Base-by-base conservation (phyloP, 2,797 vertebrate species). In the Syngnathus acus region DNA sequence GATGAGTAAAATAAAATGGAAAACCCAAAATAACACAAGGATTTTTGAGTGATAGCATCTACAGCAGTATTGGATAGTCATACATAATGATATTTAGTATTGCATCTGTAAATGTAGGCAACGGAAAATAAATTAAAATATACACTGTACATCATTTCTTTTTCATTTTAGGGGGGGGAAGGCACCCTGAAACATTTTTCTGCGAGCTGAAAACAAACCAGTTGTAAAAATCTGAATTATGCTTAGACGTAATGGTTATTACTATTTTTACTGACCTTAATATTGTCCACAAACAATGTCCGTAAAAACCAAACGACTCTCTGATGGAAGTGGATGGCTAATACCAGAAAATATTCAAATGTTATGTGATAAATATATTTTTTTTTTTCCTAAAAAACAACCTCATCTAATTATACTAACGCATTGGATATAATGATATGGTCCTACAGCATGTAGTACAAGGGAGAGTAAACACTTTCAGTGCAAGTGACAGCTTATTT, bases 401-500 rank as follows among this genome's bases (percentile, higher is more conserved):
- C 17, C 2, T 32, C 32, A 32, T 32, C 32, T 32, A 32, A 4
- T 32, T 5, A 54, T 54, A 26, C 53, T 26, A 54, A 54, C 14
- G 23, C 53, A 54, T 6, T 21, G 53, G 53, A 54, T 26, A 26
- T 54, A 11, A 54, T 54, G n/a, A 72, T 68, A 64, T 67, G 68
- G 62, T 58, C 61, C 23, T 65, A 53, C 68, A 74, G 63, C 53
- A 73, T 69, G 75, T 69, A 65, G 70, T 70, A 76, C 48, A 32
- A 32, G 32, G 32, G 32, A 32, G 32, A 75, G 79, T 83, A 74
- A 86, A 85, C 71, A 48, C 75, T 81, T 84, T 84, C 77, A 88
- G 89, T 89, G 85, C 85, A 88, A 85, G 81, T 88, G 80, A 84
- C 81, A 82, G 80, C 84, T 82, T 83, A 78, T 82, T 83, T 80